Evolutionary conservation across 2,113 vertebrate species (phyloP).

Genomic region (Etia nguti): DNA sequence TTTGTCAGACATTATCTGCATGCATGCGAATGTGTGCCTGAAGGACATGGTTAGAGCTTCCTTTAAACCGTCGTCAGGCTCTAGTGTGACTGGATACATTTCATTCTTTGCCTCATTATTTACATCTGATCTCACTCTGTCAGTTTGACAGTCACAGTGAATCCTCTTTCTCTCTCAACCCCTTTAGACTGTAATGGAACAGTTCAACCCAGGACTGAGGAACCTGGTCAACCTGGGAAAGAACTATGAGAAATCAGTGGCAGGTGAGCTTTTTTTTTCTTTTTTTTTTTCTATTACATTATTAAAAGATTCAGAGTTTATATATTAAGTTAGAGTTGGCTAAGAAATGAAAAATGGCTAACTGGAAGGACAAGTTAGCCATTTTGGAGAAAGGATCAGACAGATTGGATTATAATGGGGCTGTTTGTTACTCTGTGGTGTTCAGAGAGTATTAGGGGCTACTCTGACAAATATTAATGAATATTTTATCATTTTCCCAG

Average conservation of each 20-base stretch:
- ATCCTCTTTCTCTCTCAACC: background rate
- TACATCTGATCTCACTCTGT: background rate
- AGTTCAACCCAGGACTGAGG: slow-evolving; percentile 95
- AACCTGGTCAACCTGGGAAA: slow-evolving; percentile 96
- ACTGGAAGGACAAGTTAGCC: background rate
- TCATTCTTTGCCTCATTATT: background rate
- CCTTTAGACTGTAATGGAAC: slow-evolving; percentile 94
- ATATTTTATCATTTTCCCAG: slow-evolving; percentile 61
- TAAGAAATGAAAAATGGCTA: background rate
- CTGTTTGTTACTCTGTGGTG: background rate
- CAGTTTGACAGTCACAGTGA: background rate
- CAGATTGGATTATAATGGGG: background rate
- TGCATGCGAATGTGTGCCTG: background rate
- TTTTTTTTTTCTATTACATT: background rate
- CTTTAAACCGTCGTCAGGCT: background rate
- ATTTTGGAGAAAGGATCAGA: background rate
- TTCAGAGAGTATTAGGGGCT: background rate
- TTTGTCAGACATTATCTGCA: background rate
- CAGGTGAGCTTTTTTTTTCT: slow-evolving; percentile 76
- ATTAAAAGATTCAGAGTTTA: background rate
- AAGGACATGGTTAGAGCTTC: background rate
- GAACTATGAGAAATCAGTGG: slow-evolving; percentile 94
- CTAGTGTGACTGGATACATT: background rate
- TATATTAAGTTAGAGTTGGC: background rate
- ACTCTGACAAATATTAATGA: slow-evolving; percentile 1